Conservation (phyloP, 2,113 vertebrate species). For the Procapra przewalskii region DNA sequence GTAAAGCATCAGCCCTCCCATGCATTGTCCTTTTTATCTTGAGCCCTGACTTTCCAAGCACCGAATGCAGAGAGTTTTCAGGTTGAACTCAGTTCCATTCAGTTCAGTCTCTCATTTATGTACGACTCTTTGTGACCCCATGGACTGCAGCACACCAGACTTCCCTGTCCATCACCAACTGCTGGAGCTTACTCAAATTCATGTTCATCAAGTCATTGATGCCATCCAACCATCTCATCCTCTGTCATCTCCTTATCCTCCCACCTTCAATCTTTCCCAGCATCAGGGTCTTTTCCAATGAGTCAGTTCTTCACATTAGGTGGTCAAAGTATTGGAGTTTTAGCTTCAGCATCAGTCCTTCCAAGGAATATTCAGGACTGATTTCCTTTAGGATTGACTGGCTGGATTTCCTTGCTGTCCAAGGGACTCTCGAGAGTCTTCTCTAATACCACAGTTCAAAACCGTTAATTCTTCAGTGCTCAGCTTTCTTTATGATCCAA, state of each 20-base stretch:
- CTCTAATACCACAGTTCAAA: background rate
- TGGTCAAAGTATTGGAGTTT: background rate
- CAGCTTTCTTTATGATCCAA: background rate
- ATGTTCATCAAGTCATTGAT: no score
- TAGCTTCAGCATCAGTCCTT: background rate
- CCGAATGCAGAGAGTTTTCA: background rate
- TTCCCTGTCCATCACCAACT: background rate
- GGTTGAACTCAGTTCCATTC: background rate
- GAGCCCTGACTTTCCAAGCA: background rate
- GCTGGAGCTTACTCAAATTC: background rate
- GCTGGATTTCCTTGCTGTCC: background rate
- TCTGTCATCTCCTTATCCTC: no score
- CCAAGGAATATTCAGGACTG: background rate
- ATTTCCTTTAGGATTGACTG: background rate
- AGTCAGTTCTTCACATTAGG: no score
- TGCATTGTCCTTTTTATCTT: background rate
- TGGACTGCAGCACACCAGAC: background rate
- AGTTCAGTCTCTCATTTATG: rapidly evolving
- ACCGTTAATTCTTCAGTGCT: rapidly evolving
- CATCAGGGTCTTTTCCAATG: no score
- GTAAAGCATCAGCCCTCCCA: background rate
- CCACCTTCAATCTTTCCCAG: no score
- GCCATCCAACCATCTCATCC: no score
- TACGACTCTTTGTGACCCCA: background rate
- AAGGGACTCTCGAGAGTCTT: background rate